A percentile compares a stretch with the other conserved stretches of the same genome.
Conservation (phyloP, 2,888 invertebrate species). For the Cylindroiulus punctatus region DNA sequence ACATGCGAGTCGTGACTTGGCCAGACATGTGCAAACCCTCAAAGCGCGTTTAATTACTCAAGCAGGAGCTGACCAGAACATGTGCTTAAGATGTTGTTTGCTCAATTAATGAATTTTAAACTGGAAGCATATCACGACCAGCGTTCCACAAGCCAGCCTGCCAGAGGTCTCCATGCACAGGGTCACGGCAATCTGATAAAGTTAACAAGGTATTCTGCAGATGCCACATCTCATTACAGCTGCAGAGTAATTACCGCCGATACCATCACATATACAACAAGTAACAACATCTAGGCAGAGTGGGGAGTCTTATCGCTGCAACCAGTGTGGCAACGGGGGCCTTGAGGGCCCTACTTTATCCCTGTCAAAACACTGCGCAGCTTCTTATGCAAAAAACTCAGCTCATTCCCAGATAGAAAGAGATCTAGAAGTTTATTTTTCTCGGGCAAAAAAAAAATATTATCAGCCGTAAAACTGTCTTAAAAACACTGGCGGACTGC, state of each 20-base stretch:
- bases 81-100: too few species aligned
- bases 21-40: too few species aligned
- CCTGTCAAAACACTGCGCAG: neutral
- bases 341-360: neutral
- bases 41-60: too few species aligned
- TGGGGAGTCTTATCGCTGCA: neutral
- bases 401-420: neutral
- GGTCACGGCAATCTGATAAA: conserved; percentile 17
- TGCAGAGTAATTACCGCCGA: neutral
- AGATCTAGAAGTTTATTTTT: conserved; percentile 9
- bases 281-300: neutral
- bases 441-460: neutral
- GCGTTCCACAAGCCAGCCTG: too few species aligned
- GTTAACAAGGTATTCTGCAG: conserved; percentile 22
- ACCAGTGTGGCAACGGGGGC: neutral
- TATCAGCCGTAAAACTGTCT: conserved; percentile 28
- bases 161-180: too few species aligned
- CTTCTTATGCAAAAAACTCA: neutral
- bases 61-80: too few species aligned
- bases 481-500: neutral
- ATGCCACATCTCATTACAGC: conserved; percentile 42
- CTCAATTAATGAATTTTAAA: too few species aligned
- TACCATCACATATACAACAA: neutral
- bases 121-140: too few species aligned
- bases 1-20: too few species aligned